phyloP scores from a whole-genome alignment of 2,888 invertebrate genomes.

The Spilosoma lubricipeda region DNA sequence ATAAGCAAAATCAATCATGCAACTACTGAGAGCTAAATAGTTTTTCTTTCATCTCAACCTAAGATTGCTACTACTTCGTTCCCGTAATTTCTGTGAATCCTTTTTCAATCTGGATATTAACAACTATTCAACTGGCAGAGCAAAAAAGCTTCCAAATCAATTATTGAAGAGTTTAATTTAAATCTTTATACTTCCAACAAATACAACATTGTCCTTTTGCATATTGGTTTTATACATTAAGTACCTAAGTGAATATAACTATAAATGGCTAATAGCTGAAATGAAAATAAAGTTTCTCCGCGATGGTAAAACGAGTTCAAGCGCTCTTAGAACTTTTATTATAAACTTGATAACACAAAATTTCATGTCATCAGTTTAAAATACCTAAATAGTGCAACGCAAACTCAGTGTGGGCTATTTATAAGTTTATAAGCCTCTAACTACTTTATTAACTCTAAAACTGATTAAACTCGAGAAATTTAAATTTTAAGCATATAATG shows the following conservation, averaged over 20 bases:
- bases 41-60: slow-evolving; percentile 11
- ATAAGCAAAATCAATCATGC: slow-evolving; percentile 1
- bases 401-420: not conserved
- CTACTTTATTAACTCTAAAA: too few species aligned
- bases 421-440: too few species aligned
- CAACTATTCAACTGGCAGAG: slow-evolving; percentile 13
- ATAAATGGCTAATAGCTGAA: not conserved
- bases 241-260: not conserved
- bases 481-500: too few species aligned
- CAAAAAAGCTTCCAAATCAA: slow-evolving; percentile 20
- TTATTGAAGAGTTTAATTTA: slow-evolving; percentile 6
- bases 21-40: slow-evolving; percentile 4
- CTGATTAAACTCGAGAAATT: too few species aligned
- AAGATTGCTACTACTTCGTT: slow-evolving; percentile 10
- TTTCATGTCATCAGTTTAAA: not conserved
- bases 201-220: not conserved
- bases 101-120: slow-evolving; percentile 22
- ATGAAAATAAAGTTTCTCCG: not conserved
- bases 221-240: not conserved
- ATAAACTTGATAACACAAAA: not conserved
- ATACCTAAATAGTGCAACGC: not conserved
- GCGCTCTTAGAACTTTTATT: too few species aligned
- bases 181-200: slow-evolving; percentile 11
- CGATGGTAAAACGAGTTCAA: not conserved
- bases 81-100: slow-evolving; percentile 21